Base-by-base conservation (phyloP, 2,113 vertebrate genomes). In the Labeo catla region DNA sequence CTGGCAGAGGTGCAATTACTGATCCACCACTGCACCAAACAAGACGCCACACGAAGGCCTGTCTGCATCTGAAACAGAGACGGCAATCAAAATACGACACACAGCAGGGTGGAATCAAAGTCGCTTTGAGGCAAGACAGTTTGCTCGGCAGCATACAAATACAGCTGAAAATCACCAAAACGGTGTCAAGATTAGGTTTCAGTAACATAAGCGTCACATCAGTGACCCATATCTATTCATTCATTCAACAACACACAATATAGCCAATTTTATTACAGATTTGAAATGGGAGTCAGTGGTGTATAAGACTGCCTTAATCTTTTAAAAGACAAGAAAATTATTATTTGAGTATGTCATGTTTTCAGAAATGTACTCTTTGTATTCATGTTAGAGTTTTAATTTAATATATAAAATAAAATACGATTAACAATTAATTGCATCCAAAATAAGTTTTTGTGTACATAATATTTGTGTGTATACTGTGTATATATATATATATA, bases 1-100 rank as follows among this genome's bases (percentile, higher is more conserved):
- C 81, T 84, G 89, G 80, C 86, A 83, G 86, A 82, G 79, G 85
- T 84, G 87, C 84, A 87, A 88, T 88, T 87, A 89, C 87, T 79
- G 85, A 79, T 84, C 81, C 84, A 86, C 80, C 86, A 88, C 85
- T 85, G 49, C 76, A 77, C 50, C 76, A 77, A 77, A 77, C 23
- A 77, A 68, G 65, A 47, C 11, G 19, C 49, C 1, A 79, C 16
- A n/a, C n/a, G 49, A 49, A 39, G 66, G 81, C 66, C 66, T 76
- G 83, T 15, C 63, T 76, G 79, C 45, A 47, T 88, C 73, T 84
- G 63, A 86, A 86, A 57, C 8, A 21, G 84, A 85, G 74, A 81
- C 54, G 39, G 74, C 66, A 80, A 81, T 77, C 49, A 49, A 28
- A 59, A 83, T 52, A 74, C 21, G 65, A 80, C 57, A 76, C 68